These are phyloP conservation scores for Centropus bengalensis DNA, from an alignment of 2,113 vertebrate genomes.

Conservation along the genomic window DNA sequence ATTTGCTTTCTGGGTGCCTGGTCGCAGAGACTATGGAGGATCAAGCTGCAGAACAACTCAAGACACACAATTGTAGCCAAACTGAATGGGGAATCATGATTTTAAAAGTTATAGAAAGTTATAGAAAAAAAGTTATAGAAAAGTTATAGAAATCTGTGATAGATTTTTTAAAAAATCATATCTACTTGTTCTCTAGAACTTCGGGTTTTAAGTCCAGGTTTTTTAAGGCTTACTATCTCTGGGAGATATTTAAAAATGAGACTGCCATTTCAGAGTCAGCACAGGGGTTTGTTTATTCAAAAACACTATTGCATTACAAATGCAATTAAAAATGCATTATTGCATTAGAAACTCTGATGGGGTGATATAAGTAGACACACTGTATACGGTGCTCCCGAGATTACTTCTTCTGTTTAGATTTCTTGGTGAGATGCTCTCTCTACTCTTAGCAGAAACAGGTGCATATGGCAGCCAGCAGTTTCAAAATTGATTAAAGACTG, in stretches of 20 bases:
- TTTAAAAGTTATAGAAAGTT: neutral
- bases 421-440: neutral
- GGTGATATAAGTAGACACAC: neutral
- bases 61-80: neutral
- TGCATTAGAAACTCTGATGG: neutral
- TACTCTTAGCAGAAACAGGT: neutral
- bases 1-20: neutral
- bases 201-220: neutral
- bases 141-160: neutral
- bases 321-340: too few relatives aligned
- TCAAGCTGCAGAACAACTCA: neutral
- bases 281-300: neutral
- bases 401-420: neutral
- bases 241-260: neutral
- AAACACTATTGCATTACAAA: neutral
- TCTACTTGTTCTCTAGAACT: neutral
- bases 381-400: neutral
- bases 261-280: neutral
- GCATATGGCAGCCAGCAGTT: neutral
- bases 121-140: neutral
- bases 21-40: neutral
- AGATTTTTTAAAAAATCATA: neutral
- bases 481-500: neutral
- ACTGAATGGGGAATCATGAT: neutral
- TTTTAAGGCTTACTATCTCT: neutral